Evolutionary conservation across 2,113 vertebrate genomes (phyloP).

Genomic region (Atrichornis clamosus): DNA sequence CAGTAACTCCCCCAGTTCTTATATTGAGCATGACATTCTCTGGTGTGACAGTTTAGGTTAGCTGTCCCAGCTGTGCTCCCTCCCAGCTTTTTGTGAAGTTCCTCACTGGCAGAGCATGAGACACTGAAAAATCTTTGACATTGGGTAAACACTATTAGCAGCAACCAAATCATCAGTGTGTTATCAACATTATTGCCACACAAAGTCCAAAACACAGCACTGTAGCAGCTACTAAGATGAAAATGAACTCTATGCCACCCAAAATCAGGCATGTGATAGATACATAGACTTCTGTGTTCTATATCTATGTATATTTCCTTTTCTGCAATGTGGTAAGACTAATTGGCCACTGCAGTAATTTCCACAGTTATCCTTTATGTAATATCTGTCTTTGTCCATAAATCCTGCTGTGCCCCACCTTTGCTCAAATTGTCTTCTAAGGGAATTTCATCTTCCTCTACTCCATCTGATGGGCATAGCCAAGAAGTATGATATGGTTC

Average conservation of each 20-base stretch:
- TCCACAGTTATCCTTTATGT: neutral
- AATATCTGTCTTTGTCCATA: neutral
- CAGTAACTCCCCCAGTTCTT: neutral
- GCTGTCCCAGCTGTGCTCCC: neutral
- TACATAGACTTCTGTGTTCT: neutral
- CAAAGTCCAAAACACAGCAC: neutral
- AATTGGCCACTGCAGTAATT: neutral
- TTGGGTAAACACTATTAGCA: neutral
- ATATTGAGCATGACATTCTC: neutral
- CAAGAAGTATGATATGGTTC: neutral
- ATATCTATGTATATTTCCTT: neutral
- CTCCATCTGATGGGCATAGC: neutral
- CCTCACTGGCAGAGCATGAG: neutral
- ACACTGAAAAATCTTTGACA: neutral
- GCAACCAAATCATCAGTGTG: neutral
- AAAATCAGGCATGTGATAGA: too few relatives aligned
- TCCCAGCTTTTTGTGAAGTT: neutral
- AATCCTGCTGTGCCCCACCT: neutral
- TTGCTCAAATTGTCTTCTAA: neutral
- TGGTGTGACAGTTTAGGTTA: neutral
- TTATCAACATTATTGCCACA: neutral
- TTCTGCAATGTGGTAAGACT: neutral
- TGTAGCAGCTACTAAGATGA: neutral
- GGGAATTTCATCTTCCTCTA: neutral
- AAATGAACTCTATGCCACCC: neutral